Evolutionary conservation across 2,888 invertebrate genomes (phyloP), one percentile per base, ranked within the genome.

Genomic region (Herminia tarsipennalis): DNA sequence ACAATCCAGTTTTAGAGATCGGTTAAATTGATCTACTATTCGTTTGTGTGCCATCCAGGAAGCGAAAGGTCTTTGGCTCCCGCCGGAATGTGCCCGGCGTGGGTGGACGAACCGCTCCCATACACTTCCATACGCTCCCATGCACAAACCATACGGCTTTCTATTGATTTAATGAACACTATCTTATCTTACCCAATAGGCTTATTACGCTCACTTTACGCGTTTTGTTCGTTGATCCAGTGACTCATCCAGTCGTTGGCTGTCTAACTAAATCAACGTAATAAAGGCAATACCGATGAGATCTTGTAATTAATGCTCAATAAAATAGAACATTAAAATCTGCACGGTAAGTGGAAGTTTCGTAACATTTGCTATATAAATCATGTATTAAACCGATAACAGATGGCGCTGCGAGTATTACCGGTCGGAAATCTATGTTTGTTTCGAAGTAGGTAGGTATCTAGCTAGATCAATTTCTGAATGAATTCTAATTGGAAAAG

Each of bases 1-100:
- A 65, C 69, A 66, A 66, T 68, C 66, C 66, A 68, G 66, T 66
- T 66, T 57, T 49, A 51, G 47, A 62, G 56, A 69, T 69, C 56
- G 58, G 70, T 66, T 52, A 62, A 70, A 70, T 73, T 70, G 77
- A 73, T 78, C 75, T 67, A 67, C 75, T 65, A 68, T 79, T 76
- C 67, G 70, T 70, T 60, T 76, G 77, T 78, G 73, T 78, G 74
- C 79, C 76, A 82, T 86, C 83, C 85, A 88, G 89, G 88, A 89
- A 88, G 81, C 79, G 71, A 83, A 67, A 83, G 90, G 89, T 89
- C 89, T 88, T 89, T 90, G 89, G 87, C 88, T 89, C 85, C 88
- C 83, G 66, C 56, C 67, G 88, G 90, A 88, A 89, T 90, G 87
- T 71, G 76, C 73, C 74, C 66, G 59, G 81, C 77, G 78, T 81